phyloP scores from a whole-genome alignment of 2,888 invertebrate species.

The Chalcis sispes region DNA sequence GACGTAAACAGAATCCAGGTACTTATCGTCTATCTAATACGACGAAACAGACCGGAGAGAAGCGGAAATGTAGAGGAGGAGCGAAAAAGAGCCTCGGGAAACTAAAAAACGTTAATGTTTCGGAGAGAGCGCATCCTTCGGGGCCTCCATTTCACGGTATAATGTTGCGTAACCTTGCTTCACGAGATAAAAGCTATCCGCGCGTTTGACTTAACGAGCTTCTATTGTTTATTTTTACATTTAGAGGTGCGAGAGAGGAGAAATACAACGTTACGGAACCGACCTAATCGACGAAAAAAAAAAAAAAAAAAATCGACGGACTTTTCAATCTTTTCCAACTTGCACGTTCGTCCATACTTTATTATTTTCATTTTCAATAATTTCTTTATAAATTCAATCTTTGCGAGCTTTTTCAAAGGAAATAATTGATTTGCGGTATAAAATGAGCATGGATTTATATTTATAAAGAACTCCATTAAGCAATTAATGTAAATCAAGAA shows the following conservation, averaged over 20 bases:
- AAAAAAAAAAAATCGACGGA: too few relatives aligned
- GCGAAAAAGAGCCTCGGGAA: conserved; percentile 3
- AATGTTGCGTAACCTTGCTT: conserved; percentile 66
- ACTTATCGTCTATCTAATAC: conserved; percentile 63
- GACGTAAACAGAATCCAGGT: too few relatives aligned
- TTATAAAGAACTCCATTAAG: too few relatives aligned
- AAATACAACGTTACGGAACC: neutral
- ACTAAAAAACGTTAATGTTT: conserved; percentile 9
- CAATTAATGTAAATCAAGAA: too few relatives aligned
- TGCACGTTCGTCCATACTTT: neutral
- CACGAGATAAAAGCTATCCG: conserved; percentile 62
- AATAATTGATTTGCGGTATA: too few relatives aligned
- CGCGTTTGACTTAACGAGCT: conserved; percentile 68
- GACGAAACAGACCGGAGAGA: conserved; percentile 55
- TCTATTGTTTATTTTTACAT: conserved; percentile 72
- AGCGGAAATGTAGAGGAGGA: too few relatives aligned
- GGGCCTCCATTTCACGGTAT: conserved; percentile 73
- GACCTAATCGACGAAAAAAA: conserved; percentile 20
- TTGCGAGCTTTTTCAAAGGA: neutral
- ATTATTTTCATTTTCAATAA: neutral
- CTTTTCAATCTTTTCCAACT: conserved; percentile 43
- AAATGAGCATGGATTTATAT: too few relatives aligned
- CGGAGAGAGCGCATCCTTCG: conserved; percentile 62
- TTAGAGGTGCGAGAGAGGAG: conserved; percentile 57
- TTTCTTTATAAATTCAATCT: neutral